These are phyloP conservation scores for Andrena hattorfiana DNA, from an alignment of 2,888 invertebrate genomes.

Conservation along the genomic window DNA sequence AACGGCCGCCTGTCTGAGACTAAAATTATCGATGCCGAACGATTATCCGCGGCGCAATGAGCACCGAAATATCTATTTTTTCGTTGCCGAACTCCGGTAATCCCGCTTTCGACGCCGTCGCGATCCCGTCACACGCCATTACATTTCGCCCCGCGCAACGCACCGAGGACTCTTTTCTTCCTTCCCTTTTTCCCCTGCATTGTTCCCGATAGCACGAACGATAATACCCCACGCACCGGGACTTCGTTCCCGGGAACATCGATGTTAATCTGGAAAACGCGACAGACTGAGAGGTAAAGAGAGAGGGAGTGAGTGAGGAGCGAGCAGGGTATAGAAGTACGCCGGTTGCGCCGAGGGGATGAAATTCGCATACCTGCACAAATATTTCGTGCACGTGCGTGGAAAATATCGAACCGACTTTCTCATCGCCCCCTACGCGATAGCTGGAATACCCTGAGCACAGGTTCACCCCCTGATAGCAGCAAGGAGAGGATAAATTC, in stretches of 20 bases:
- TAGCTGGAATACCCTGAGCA: slow-evolving; percentile 45
- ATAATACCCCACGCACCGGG: slow-evolving; percentile 63
- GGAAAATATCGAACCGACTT: slow-evolving; percentile 62
- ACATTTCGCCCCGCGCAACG: slow-evolving; percentile 38
- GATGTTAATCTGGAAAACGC: slow-evolving; percentile 66
- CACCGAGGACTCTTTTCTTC: slow-evolving; percentile 21
- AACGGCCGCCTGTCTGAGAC: slow-evolving; percentile 55
- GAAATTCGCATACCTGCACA: slow-evolving; percentile 67
- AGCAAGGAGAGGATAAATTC: slow-evolving; percentile 53
- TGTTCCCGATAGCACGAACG: slow-evolving; percentile 58
- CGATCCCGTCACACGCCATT: slow-evolving; percentile 41
- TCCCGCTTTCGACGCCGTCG: slow-evolving; percentile 38
- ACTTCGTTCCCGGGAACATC: slow-evolving; percentile 52
- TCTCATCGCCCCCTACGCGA: slow-evolving; percentile 43
- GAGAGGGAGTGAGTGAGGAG: neutral
- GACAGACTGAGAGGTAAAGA: slow-evolving; percentile 4
- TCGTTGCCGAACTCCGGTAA: slow-evolving; percentile 57
- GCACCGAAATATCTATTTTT: slow-evolving; percentile 57
- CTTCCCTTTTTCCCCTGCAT: slow-evolving; percentile 29
- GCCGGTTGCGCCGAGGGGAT: slow-evolving; percentile 41
- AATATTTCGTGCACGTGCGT: slow-evolving; percentile 67
- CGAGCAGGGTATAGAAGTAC: neutral
- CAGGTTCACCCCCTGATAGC: slow-evolving; percentile 1
- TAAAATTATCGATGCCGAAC: slow-evolving; percentile 55
- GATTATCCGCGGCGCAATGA: slow-evolving; percentile 42